A percentile compares a stretch with the other conserved stretches of the same genome.
Conservation (phyloP, 1,140 invertebrate species). For the Drosophila auraria region DNA sequence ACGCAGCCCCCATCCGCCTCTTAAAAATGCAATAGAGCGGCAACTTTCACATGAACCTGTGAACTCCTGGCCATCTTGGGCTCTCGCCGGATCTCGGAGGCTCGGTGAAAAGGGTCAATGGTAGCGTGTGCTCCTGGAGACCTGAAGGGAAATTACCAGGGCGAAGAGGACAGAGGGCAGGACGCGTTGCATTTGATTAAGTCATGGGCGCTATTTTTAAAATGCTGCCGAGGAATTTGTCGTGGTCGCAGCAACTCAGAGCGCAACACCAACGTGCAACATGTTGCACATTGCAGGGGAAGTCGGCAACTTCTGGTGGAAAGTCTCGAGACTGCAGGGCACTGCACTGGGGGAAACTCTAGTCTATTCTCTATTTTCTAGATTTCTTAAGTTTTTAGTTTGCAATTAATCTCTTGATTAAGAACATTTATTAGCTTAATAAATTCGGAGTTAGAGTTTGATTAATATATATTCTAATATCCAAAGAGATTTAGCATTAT, state of each 20-base stretch:
- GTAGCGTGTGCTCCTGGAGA: constrained; percentile 49
- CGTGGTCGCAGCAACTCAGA: constrained; percentile 30
- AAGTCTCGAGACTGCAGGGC: constrained; percentile 7
- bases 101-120: constrained; percentile 68
- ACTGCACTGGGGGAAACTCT: constrained; percentile 5
- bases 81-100: constrained; percentile 29
- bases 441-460: too few species aligned
- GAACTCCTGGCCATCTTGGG: constrained; percentile 48
- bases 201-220: constrained; percentile 81
- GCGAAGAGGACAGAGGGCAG: neutral
- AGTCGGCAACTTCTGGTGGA: constrained; percentile 37
- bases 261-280: constrained; percentile 62
- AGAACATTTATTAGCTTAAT: too few species aligned
- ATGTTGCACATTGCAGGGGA: constrained; percentile 73
- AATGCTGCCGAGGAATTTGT: constrained; percentile 70
- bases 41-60: constrained; percentile 81
- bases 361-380: neutral
- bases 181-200: constrained; percentile 76
- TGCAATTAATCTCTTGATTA: neutral
- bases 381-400: neutral
- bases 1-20: constrained; percentile 11
- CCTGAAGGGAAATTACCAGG: constrained; percentile 21
- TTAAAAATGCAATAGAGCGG: constrained; percentile 68
- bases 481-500: neutral
- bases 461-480: neutral